Evolutionary conservation across 1,140 invertebrate species (phyloP).

Genomic region (Drosophila lini): DNA sequence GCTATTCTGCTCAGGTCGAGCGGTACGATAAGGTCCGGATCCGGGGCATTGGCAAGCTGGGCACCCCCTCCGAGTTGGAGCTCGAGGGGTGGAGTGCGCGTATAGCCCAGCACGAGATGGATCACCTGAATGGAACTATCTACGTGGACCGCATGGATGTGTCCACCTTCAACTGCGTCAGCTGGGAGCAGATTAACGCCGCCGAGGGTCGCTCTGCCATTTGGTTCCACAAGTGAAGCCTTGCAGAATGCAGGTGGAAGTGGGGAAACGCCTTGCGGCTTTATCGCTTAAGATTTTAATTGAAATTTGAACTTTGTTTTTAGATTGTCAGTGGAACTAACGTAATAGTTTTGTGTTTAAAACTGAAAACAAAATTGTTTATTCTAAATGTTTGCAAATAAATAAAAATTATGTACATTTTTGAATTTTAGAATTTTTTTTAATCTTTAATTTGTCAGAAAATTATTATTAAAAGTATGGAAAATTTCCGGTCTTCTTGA

Average conservation of each 20-base stretch:
- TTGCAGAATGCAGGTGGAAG: too few species aligned
- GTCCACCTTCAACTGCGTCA: constrained; percentile 68
- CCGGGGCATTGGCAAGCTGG: constrained; percentile 87
- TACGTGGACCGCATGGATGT: constrained; percentile 90
- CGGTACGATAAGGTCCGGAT: constrained; percentile 88
- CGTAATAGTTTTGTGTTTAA: neutral
- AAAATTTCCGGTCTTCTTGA: too few species aligned
- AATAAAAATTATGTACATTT: neutral
- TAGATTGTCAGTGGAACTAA: neutral
- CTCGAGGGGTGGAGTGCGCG: constrained; percentile 89
- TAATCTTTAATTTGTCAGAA: neutral
- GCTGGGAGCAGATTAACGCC: constrained; percentile 58
- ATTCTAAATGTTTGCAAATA: neutral
- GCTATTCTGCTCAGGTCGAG: constrained; percentile 88
- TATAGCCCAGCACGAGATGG: constrained; percentile 92
- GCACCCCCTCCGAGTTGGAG: constrained; percentile 85
- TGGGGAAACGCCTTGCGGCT: neutral
- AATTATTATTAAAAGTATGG: too few species aligned
- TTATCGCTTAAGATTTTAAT: neutral
- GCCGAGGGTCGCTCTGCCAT: constrained; percentile 53
- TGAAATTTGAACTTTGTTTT: neutral
- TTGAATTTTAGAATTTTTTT: neutral
- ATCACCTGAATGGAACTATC: constrained; percentile 90
- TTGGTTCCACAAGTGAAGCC: constrained; percentile 58
- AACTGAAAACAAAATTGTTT: neutral